These are phyloP conservation scores for Scaptomyza tumidula DNA, from an alignment of 2,888 invertebrate species.

Conservation along the genomic window DNA sequence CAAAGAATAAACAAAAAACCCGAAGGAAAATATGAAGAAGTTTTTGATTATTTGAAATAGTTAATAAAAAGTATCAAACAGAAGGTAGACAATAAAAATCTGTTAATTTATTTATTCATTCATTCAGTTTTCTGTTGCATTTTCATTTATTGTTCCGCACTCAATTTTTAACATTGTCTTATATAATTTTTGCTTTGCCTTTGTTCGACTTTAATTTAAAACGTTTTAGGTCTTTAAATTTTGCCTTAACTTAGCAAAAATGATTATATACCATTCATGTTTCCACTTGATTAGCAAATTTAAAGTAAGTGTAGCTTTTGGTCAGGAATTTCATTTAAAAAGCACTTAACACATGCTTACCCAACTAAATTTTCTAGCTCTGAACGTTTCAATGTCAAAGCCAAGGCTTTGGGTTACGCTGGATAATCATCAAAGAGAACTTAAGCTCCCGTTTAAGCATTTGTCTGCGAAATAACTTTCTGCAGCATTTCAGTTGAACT, in stretches of 20 bases:
- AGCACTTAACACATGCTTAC: not conserved
- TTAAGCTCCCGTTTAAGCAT: constrained; percentile 25
- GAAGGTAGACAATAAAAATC: not conserved
- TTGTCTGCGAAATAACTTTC: constrained; percentile 23
- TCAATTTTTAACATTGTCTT: not conserved
- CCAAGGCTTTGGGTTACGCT: constrained; percentile 3
- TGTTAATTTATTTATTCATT: not conserved
- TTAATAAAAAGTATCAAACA: not conserved
- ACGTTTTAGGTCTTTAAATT: not conserved
- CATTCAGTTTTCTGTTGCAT: not conserved
- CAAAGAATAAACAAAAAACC: no score
- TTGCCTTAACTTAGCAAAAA: not conserved
- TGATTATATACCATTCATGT: not conserved
- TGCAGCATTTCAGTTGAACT: constrained; percentile 45
- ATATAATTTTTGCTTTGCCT: not conserved
- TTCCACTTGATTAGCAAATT: not conserved
- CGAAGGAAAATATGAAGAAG: not conserved
- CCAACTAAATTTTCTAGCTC: not conserved
- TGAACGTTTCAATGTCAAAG: constrained; percentile 32
- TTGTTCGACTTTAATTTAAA: no score
- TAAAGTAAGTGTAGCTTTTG: not conserved
- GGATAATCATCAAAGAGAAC: constrained; percentile 48
- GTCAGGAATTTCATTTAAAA: not conserved
- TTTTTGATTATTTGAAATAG: not conserved
- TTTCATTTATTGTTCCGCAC: not conserved